Conservation (phyloP, 2,888 invertebrate genomes). For the Panzeria rudis region DNA sequence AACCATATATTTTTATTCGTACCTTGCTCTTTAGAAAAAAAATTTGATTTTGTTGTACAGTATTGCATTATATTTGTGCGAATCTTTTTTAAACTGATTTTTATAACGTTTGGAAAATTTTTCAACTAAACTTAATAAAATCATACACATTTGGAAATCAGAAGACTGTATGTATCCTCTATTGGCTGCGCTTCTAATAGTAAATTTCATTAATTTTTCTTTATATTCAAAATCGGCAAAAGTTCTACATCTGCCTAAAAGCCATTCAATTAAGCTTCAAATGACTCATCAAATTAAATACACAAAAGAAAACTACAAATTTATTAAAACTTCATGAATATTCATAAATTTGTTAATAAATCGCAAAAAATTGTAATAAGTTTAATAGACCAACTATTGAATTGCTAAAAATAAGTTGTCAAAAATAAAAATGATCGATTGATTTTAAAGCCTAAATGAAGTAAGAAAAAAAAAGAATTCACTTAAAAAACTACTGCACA, state of each 20-base stretch:
- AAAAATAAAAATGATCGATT: constrained; percentile 73
- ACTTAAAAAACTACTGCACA: constrained; percentile 78
- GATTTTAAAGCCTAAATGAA: constrained; percentile 68
- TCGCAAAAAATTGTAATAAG: constrained; percentile 34
- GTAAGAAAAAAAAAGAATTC: constrained; percentile 77
- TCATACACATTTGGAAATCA: too few relatives aligned
- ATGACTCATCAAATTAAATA: constrained; percentile 66
- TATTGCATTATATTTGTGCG: too few relatives aligned
- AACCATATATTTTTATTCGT: too few relatives aligned
- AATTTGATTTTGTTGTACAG: too few relatives aligned
- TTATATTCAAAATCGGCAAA: not conserved
- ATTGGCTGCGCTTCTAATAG: too few relatives aligned
- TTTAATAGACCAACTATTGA: constrained; percentile 55
- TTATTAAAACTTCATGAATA: constrained; percentile 58
- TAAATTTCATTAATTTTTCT: not conserved
- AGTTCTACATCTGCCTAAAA: constrained; percentile 35
- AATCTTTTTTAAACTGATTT: too few relatives aligned
- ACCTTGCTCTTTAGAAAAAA: too few relatives aligned
- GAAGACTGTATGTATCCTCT: too few relatives aligned
- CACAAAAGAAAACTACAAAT: constrained; percentile 9
- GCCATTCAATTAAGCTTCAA: not conserved
- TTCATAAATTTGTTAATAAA: constrained; percentile 44
- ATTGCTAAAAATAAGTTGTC: constrained; percentile 64
- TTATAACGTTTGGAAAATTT: too few relatives aligned
- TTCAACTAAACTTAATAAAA: too few relatives aligned